These are phyloP conservation scores for Anolis apletophallus DNA, from an alignment of 2,797 vertebrate species.

Conservation along the genomic window DNA sequence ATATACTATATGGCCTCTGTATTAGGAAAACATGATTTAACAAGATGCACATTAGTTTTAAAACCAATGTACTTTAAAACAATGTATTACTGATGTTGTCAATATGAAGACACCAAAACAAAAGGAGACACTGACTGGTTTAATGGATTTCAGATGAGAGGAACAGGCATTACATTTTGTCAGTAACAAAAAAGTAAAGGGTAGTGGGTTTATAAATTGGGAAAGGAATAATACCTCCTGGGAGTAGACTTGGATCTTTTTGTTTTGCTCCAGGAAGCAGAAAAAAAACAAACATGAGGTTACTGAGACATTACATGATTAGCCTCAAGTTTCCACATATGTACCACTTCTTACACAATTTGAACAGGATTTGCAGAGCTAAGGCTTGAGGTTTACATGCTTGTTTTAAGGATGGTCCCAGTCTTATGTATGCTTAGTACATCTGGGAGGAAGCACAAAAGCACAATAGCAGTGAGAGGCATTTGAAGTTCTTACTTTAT, in stretches of 20 bases:
- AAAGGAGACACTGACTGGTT: conserved; percentile 13
- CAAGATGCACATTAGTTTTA: conserved; percentile 12
- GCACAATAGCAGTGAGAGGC: neutral
- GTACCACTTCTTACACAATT: neutral
- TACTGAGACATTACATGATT: conserved; percentile 38
- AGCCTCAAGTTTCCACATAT: conserved; percentile 18
- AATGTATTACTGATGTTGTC: conserved; percentile 43
- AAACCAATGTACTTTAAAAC: conserved; percentile 43
- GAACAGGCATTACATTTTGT: neutral
- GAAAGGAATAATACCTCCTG: conserved; percentile 23
- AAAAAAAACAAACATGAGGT: neutral
- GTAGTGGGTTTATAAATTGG: fast-evolving
- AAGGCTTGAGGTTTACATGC: conserved; percentile 11
- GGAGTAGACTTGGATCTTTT: neutral
- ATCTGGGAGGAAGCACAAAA: neutral
- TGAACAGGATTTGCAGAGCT: neutral
- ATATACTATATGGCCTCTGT: conserved; percentile 56
- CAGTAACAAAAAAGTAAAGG: neutral
- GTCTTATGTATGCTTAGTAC: neutral
- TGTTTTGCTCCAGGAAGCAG: conserved; percentile 34
- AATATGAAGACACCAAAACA: conserved; percentile 50
- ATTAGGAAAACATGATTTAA: conserved; percentile 44
- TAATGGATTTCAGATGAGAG: conserved; percentile 20
- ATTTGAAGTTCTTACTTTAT: neutral
- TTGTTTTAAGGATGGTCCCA: neutral